Conservation (phyloP, 1,140 invertebrate genomes). For the Lasaia peninsularis region DNA sequence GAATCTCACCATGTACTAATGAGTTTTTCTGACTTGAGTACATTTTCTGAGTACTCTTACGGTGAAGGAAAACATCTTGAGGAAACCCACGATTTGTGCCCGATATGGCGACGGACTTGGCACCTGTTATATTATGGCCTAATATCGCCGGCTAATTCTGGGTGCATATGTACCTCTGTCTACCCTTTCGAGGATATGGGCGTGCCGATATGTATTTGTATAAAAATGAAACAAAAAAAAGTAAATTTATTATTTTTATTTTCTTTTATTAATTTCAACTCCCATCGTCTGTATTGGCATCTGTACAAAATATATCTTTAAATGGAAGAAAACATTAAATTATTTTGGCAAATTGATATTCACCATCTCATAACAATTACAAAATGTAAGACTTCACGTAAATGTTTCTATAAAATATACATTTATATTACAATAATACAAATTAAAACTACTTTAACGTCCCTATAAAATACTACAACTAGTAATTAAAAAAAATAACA, state of each 20-base stretch:
- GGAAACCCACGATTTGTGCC: too few species aligned
- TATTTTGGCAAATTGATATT: slow-evolving; percentile 74
- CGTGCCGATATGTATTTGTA: neutral
- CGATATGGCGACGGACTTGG: too few species aligned
- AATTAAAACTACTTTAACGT: slow-evolving; percentile 33
- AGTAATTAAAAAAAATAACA: slow-evolving; percentile 26
- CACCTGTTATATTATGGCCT: too few species aligned
- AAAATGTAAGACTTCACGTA: slow-evolving; percentile 60
- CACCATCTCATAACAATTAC: slow-evolving; percentile 58
- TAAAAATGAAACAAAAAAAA: slow-evolving; percentile 44
- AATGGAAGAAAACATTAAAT: slow-evolving; percentile 73
- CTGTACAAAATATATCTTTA: slow-evolving; percentile 71
- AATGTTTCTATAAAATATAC: slow-evolving; percentile 72
- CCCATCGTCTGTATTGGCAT: slow-evolving; percentile 59
- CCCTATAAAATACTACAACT: slow-evolving; percentile 25
- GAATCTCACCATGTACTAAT: too few species aligned
- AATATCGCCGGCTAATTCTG: too few species aligned
- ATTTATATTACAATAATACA: slow-evolving; percentile 69
- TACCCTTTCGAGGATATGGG: too few species aligned
- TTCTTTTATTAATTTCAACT: slow-evolving; percentile 69
- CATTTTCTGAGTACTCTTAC: too few species aligned
- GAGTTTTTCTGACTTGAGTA: too few species aligned
- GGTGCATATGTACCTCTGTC: too few species aligned
- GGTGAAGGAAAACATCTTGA: too few species aligned
- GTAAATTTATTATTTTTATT: slow-evolving; percentile 71